phyloP scores from a whole-genome alignment of 2,113 vertebrate genomes.

The Nothocercus julius region DNA sequence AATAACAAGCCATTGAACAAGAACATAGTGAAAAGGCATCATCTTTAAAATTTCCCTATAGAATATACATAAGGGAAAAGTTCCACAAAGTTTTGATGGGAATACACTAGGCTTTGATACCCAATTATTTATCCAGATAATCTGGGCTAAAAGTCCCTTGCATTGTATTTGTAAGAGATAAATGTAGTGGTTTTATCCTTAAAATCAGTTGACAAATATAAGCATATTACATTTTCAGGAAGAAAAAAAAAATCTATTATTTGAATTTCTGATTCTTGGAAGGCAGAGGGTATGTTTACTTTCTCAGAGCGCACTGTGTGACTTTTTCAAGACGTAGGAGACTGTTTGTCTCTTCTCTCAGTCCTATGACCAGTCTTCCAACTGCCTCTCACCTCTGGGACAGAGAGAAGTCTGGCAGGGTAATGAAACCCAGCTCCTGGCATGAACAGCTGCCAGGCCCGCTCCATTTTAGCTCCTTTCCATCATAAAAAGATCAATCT shows the following conservation, averaged over 20 bases:
- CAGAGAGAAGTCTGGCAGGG: neutral
- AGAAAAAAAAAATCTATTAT: accelerated
- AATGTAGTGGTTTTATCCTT: neutral
- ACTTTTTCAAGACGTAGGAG: neutral
- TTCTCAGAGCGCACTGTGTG: neutral
- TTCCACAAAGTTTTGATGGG: neutral
- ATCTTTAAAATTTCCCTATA: neutral
- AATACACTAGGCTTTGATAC: neutral
- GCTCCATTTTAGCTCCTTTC: neutral
- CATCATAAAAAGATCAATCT: constrained; percentile 12
- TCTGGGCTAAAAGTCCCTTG: neutral
- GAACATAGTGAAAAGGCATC: neutral
- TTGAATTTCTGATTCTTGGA: neutral
- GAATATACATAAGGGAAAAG: neutral
- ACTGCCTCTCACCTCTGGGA: neutral
- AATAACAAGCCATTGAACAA: neutral
- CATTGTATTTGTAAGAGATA: neutral
- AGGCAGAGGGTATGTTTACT: neutral
- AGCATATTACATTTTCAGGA: neutral
- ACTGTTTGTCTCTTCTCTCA: neutral
- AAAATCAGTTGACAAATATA: neutral
- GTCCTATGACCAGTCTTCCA: neutral
- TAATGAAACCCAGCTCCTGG: neutral
- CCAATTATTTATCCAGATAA: neutral
- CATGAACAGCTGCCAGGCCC: neutral